These are phyloP conservation scores for Cryptoleucopteryx plumbea DNA, from an alignment of 2,113 vertebrate species.

Conservation along the genomic window DNA sequence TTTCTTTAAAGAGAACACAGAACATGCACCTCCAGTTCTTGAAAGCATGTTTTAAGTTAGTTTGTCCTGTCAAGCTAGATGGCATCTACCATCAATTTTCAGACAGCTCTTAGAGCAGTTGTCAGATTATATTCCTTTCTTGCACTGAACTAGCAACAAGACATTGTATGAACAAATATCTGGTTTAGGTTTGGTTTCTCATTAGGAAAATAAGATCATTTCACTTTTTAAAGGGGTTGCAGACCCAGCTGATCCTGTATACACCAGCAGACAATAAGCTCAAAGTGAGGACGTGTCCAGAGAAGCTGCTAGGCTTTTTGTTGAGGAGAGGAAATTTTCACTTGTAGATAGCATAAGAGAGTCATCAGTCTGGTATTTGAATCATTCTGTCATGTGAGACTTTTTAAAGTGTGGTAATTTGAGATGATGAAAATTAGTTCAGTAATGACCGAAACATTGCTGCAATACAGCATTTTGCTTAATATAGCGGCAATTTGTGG, in stretches of 20 bases:
- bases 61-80: not conserved
- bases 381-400: not conserved
- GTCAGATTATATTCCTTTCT: not conserved
- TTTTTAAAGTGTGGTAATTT: constrained; percentile 4
- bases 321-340: not conserved
- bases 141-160: not conserved
- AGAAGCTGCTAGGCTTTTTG: not conserved
- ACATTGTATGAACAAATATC: not conserved
- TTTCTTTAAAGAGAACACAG: not conserved
- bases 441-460: not conserved
- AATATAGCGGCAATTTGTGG: constrained; percentile 20
- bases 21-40: not conserved
- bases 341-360: not conserved
- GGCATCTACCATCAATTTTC: not conserved
- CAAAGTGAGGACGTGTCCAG: not conserved
- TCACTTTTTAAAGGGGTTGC: not conserved
- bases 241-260: not conserved
- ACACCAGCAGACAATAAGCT: not conserved
- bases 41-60: not conserved
- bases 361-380: not conserved
- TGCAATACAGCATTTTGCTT: constrained; percentile 18
- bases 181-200: not conserved
- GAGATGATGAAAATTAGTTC: constrained; percentile 21
- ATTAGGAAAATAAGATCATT: not conserved
- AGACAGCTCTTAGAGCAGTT: not conserved